A percentile compares a stretch with the other conserved stretches of the same genome.
These are phyloP conservation scores for Pipistrellus nathusii DNA, from an alignment of 2,797 vertebrate species.

Conservation along the genomic window DNA sequence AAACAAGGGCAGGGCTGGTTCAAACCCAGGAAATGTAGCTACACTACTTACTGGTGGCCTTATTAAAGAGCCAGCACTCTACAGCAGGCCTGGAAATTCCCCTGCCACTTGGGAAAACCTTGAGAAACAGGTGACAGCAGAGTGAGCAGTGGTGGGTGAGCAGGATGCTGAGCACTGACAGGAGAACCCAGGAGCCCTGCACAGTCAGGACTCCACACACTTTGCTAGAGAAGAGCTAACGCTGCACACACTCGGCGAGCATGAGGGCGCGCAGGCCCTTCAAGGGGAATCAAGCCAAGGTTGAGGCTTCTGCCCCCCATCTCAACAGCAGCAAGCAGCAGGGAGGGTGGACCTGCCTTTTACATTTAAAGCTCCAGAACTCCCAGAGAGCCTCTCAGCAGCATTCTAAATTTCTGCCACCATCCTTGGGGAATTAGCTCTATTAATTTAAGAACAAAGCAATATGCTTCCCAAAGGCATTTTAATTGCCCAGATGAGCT, in stretches of 20 bases:
- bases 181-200: neutral
- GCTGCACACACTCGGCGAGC: neutral
- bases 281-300: neutral
- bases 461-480: neutral
- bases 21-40: neutral
- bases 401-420: conserved; percentile 10
- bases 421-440: neutral
- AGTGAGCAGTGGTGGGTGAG: neutral
- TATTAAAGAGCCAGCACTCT: conserved; percentile 31
- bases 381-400: neutral
- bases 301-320: neutral
- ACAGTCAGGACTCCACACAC: neutral
- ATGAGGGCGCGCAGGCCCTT: neutral
- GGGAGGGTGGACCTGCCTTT: neutral
- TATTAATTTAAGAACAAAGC: conserved; percentile 5
- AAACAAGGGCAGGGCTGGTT: neutral
- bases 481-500: conserved; percentile 36
- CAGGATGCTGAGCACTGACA: neutral
- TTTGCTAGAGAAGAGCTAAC: neutral
- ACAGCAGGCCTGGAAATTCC: neutral
- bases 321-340: neutral
- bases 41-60: neutral
- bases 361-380: conserved; percentile 44
- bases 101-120: neutral
- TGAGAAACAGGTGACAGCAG: neutral